Percentiles rank a stretch among this genome's conserved stretches.
Conservation (phyloP, 2,888 invertebrate species). For the Ellobium chinense region DNA sequence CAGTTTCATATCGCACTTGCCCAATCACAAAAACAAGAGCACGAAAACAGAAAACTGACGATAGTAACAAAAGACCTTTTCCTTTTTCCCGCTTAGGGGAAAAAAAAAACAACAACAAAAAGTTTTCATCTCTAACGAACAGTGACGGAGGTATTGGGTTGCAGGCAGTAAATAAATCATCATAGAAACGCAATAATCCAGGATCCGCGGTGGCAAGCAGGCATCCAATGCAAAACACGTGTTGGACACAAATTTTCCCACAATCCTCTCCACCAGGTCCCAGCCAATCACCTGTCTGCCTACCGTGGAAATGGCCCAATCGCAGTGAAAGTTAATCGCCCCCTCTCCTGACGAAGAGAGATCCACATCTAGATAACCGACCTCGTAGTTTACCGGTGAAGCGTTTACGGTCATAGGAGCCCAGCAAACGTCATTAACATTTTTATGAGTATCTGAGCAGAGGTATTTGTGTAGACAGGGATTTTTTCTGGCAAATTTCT, state of each 20-base stretch:
- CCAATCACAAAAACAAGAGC: too few relatives aligned
- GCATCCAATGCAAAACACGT: neutral
- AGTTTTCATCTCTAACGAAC: neutral
- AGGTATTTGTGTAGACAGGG: too few relatives aligned
- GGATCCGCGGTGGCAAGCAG: neutral
- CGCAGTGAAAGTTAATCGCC: neutral
- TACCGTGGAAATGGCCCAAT: neutral
- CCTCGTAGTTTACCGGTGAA: neutral
- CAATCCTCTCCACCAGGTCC: neutral
- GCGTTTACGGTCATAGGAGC: neutral
- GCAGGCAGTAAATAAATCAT: neutral
- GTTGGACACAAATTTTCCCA: neutral
- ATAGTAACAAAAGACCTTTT: too few relatives aligned
- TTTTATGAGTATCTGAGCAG: too few relatives aligned
- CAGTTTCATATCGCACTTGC: too few relatives aligned
- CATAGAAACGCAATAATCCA: neutral
- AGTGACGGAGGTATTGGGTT: neutral
- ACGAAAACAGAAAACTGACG: too few relatives aligned
- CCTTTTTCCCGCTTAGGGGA: too few relatives aligned
- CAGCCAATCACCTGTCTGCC: neutral
- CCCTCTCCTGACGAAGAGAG: too few relatives aligned
- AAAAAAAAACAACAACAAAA: too few relatives aligned
- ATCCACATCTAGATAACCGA: neutral
- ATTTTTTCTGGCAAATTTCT: too few relatives aligned
- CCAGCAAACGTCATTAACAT: neutral